A percentile compares a stretch with the other conserved stretches of the same genome.
These are phyloP conservation scores for Oryctolagus cuniculus DNA, from an alignment of 2,113 vertebrate genomes.

Conservation along the genomic window mOryCun1.1 NC_091453.1:106463001-106463500, in stretches of 20 bases:
- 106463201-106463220: not conserved
- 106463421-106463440: no score
- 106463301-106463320: no score
- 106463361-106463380: no score
- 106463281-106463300: no score
- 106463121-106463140: conserved; percentile 13
- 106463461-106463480: no score
- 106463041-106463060: not conserved
- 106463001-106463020: not conserved
- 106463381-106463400: no score
- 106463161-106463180: conserved; percentile 19
- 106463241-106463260: not conserved
- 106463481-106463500: no score
- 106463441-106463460: no score
- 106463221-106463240: not conserved
- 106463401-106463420: no score
- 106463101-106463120: not conserved
- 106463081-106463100: not conserved
- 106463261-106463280: no score
- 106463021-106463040: not conserved
- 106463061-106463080: not conserved
- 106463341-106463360: no score
- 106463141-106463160: conserved; percentile 12
- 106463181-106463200: not conserved
- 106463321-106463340: no score